These are phyloP conservation scores for Branchellion lobata DNA, from an alignment of 2,888 invertebrate species.

Conservation along the genomic window DNA sequence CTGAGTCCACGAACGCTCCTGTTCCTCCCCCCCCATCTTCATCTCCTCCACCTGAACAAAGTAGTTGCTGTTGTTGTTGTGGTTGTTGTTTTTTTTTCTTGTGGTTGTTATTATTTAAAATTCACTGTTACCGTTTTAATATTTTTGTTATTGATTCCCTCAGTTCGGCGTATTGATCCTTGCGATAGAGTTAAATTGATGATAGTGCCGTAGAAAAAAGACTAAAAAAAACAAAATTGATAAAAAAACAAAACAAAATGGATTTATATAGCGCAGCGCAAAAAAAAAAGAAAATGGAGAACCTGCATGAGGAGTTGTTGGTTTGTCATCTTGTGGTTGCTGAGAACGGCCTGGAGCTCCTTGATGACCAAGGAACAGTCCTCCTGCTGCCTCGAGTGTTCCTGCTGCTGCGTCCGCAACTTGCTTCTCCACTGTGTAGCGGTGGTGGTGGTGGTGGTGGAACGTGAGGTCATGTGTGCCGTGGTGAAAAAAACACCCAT, in stretches of 20 bases:
- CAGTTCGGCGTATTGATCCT: no score
- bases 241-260: background rate
- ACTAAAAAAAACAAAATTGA: background rate
- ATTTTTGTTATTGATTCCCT: no score
- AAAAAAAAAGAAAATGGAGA: no score
- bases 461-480: background rate
- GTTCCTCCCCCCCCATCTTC: constrained; percentile 28
- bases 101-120: no score
- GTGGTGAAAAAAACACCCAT: background rate
- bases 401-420: constrained; percentile 68
- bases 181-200: no score
- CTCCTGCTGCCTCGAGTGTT: constrained; percentile 77
- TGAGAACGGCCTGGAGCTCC: constrained; percentile 76
- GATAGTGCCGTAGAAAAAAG: no score
- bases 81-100: background rate
- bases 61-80: background rate
- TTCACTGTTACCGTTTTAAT: no score
- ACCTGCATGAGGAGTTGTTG: constrained; percentile 73
- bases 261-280: no score
- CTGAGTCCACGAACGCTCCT: background rate
- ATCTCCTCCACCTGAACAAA: constrained; percentile 29
- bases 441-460: background rate
- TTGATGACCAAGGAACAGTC: constrained; percentile 77
- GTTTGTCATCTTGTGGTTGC: constrained; percentile 73
- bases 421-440: constrained; percentile 46